Conservation (phyloP, 2,797 vertebrate species). For the Arnoldichthys spilopterus region DNA sequence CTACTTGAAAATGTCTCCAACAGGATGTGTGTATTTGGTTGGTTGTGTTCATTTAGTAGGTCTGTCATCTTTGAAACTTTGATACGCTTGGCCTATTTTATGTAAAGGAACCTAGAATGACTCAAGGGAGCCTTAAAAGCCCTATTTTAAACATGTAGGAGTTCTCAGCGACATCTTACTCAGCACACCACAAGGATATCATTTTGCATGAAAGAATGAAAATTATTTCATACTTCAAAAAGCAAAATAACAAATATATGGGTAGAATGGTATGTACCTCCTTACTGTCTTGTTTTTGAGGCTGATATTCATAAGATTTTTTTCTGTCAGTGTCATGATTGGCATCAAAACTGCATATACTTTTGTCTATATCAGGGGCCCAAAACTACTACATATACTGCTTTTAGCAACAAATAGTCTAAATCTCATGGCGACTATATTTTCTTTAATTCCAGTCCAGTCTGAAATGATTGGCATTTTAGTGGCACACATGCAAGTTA, state of each 20-base stretch:
- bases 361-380: too few relatives aligned
- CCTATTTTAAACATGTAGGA: background rate
- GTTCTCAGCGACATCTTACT: background rate
- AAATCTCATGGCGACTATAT: background rate
- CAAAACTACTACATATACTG: too few relatives aligned
- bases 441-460: background rate
- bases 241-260: too few relatives aligned
- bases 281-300: too few relatives aligned
- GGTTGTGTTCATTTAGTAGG: background rate
- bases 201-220: background rate
- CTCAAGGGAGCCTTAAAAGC: background rate
- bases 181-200: background rate
- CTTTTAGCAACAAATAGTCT: background rate
- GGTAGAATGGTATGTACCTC: too few relatives aligned
- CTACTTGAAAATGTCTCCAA: slow-evolving; percentile 47
- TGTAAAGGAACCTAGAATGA: background rate
- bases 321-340: too few relatives aligned
- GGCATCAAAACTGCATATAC: too few relatives aligned
- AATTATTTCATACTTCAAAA: background rate
- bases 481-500: slow-evolving; percentile 22
- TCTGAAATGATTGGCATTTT: slow-evolving; percentile 2
- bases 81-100: background rate
- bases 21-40: slow-evolving; percentile 23
- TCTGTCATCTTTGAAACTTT: slow-evolving; percentile 17
- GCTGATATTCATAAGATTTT: too few relatives aligned